Evolutionary conservation across 64 coral and sea anemone species (phyloP).

Genomic region (Montipora sp.): DNA sequence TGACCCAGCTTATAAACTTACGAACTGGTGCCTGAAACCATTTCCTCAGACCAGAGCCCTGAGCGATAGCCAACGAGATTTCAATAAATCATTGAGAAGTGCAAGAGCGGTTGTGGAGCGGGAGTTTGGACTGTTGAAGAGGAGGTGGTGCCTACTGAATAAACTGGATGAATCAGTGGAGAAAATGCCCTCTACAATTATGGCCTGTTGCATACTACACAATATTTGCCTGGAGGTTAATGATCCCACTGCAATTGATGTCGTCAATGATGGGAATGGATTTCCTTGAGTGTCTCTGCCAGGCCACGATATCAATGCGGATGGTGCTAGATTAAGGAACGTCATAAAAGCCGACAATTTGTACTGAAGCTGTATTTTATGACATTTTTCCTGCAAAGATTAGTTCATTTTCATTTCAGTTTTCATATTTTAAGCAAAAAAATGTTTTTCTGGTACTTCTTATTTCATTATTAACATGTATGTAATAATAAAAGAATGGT

Average conservation of each 20-base stretch:
- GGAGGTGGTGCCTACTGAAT: conserved; percentile 9
- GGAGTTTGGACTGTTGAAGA: conserved; percentile 26
- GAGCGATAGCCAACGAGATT: not conserved
- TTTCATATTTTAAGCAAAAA: conserved; percentile 12
- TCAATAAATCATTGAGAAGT: conserved; percentile 9
- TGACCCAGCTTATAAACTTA: conserved; percentile 33
- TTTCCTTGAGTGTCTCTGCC: conserved; percentile 28
- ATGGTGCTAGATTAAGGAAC: conserved; percentile 33
- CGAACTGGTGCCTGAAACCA: conserved; percentile 37
- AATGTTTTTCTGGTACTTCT: not conserved
- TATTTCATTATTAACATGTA: conserved; percentile 16
- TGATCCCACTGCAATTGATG: not conserved
- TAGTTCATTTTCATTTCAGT: conserved; percentile 20
- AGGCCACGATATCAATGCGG: conserved; percentile 35
- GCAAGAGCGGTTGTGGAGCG: conserved; percentile 10
- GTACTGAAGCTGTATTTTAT: conserved; percentile 40
- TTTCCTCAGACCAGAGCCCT: conserved; percentile 34
- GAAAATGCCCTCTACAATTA: not conserved
- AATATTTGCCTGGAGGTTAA: conserved; percentile 29
- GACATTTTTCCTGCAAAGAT: conserved; percentile 13
- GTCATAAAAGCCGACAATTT: conserved; percentile 36
- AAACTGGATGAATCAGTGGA: conserved; percentile 24
- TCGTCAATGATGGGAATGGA: conserved; percentile 44
- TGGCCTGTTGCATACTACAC: conserved; percentile 28
- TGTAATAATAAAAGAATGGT: not conserved